phyloP scores from a whole-genome alignment of 1,140 invertebrate species.

The Drosophila trapezifrons region DNA sequence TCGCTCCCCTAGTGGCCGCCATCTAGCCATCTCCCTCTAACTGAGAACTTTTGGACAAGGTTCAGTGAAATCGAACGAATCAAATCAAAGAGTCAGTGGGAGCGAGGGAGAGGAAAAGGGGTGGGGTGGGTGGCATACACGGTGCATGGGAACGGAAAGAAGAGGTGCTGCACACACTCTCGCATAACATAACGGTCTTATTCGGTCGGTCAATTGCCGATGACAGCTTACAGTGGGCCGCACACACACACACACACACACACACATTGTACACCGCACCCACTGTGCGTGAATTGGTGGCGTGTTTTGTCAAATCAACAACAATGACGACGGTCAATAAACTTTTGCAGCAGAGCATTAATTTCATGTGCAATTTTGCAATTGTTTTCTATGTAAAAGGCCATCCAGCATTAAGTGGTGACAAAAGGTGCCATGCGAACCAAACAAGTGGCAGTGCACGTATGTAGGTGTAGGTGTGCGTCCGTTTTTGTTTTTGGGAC shows the following conservation, averaged over 20 bases:
- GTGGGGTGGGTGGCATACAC: background rate
- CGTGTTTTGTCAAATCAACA: constrained; percentile 77
- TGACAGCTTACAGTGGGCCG: constrained; percentile 34
- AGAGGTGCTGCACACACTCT: constrained; percentile 24
- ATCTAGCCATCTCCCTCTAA: constrained; percentile 23
- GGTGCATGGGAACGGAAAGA: constrained; percentile 42
- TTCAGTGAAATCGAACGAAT: constrained; percentile 21
- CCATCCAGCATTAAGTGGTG: constrained; percentile 17
- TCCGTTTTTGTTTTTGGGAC: constrained; percentile 11
- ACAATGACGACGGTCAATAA: constrained; percentile 80
- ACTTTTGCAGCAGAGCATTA: constrained; percentile 52
- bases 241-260: background rate
- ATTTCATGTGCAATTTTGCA: constrained; percentile 66
- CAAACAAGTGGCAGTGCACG: constrained; percentile 12
- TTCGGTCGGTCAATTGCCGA: constrained; percentile 36
- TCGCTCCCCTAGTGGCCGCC: background rate
- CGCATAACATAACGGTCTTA: constrained; percentile 36
- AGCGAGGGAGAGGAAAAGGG: constrained; percentile 3
- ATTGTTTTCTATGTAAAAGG: constrained; percentile 48
- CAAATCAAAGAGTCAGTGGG: constrained; percentile 2
- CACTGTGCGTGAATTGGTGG: constrained; percentile 60
- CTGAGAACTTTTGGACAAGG: constrained; percentile 36
- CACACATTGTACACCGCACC: background rate
- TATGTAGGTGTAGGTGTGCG: constrained; percentile 5
- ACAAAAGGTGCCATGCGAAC: constrained; percentile 48